A percentile compares a stretch with the other conserved stretches of the same genome.
These are phyloP conservation scores for Tridacna gigas DNA, from an alignment of 2,888 invertebrate species.

Conservation along the genomic window DNA sequence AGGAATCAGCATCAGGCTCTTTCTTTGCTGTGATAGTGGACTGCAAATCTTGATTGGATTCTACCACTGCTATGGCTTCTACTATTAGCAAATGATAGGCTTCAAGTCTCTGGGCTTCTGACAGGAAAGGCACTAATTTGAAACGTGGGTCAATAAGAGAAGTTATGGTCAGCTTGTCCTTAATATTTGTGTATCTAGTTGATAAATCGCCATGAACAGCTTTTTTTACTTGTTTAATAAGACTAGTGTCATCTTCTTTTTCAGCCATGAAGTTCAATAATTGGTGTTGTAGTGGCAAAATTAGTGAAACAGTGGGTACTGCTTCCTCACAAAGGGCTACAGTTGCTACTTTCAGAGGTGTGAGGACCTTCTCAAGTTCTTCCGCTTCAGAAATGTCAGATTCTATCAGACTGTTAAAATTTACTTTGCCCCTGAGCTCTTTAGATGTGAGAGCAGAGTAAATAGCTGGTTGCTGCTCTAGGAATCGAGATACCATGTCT, in stretches of 20 bases:
- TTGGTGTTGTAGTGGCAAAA: slow-evolving; percentile 34
- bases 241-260: slow-evolving; percentile 18
- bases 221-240: slow-evolving; percentile 22
- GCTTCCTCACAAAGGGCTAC: slow-evolving; percentile 38
- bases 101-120: slow-evolving; percentile 16
- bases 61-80: neutral
- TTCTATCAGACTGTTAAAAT: slow-evolving; percentile 4
- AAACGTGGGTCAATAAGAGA: slow-evolving; percentile 41
- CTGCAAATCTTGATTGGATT: neutral
- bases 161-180: slow-evolving; percentile 15
- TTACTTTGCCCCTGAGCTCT: slow-evolving; percentile 26
- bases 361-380: slow-evolving; percentile 38
- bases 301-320: slow-evolving; percentile 43
- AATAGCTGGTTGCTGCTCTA: slow-evolving; percentile 43
- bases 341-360: slow-evolving; percentile 47
- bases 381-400: slow-evolving; percentile 36
- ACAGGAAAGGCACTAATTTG: slow-evolving; percentile 36
- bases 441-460: slow-evolving; percentile 26
- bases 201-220: slow-evolving; percentile 10
- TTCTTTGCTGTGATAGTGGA: neutral
- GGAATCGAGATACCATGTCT: slow-evolving; percentile 38
- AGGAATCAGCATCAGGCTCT: neutral
- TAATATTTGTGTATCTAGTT: slow-evolving; percentile 24
- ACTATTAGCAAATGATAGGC: slow-evolving; percentile 17
- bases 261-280: slow-evolving; percentile 2